Evolutionary conservation across 2,888 invertebrate species (phyloP), one percentile per base, ranked within the genome.

Genomic region (Bhutanitis thaidina): DNA sequence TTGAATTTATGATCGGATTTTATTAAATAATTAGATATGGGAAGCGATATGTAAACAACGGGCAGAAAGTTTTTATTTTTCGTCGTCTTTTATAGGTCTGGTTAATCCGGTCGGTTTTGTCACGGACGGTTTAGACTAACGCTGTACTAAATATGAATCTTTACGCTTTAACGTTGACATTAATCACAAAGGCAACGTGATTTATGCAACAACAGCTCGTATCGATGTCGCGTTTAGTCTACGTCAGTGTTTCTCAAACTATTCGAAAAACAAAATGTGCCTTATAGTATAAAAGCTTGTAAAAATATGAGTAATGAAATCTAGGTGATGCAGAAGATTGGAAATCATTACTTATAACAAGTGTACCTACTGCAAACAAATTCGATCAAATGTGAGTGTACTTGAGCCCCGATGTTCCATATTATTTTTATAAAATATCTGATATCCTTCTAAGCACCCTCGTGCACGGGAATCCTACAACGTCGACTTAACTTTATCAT

Each of bases 81-180:
- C 79, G 76, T 68, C 69, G 61, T 63, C 60, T 62, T 81, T 80
- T 79, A 79, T 77, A 74, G 69, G 64, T 64, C 70, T 65, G 57
- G 73, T 74, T 77, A 77, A 77, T 72, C 79, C 76, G 70, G 75
- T 67, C 57, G 58, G 59, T 67, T 72, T 75, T 71, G 80, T 77
- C 75, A 79, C 72, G 74, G 64, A 63, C 67, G 67, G 70, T 76
- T 71, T 64, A 67, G 62, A 58, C 53, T 52, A 51, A 60, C 61
- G 68, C 72, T 78, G 77, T 74, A 87, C 87, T 85, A 84, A 88
- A 87, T 89, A 87, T 81, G 75, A 81, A 79, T 79, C 76, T 87
- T 85, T 80, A 84, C 77, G 75, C 68, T 78, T 78, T 75, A 62
- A 77, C 78, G 69, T 71, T 82, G 85, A 87, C 88, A 79, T 87